phyloP scores from a whole-genome alignment of 2,888 invertebrate species.

The Drosophila siamana region DNA sequence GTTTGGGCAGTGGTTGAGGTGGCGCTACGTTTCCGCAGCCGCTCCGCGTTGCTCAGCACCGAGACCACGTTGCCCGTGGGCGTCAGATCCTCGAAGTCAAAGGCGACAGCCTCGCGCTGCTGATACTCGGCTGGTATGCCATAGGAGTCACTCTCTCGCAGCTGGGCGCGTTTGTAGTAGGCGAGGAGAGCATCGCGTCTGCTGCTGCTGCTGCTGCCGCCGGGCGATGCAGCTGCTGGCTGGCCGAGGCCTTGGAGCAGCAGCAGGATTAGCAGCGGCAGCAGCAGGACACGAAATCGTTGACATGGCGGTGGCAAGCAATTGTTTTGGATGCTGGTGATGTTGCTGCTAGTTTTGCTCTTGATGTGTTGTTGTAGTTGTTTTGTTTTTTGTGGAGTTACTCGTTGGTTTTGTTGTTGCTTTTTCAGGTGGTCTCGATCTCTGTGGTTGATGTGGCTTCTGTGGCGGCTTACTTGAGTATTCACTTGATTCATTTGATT shows the following conservation, averaged over 20 bases:
- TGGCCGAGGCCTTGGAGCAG: slow-evolving; percentile 45
- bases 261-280: slow-evolving; percentile 49
- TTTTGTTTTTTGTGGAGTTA: neutral
- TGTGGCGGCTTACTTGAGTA: slow-evolving; percentile 52
- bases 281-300: slow-evolving; percentile 14
- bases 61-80: slow-evolving; percentile 72
- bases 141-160: slow-evolving; percentile 54
- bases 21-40: slow-evolving; percentile 70
- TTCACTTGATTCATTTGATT: slow-evolving; percentile 61
- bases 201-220: slow-evolving; percentile 39
- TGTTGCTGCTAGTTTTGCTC: slow-evolving; percentile 69
- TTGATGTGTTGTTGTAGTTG: slow-evolving; percentile 47
- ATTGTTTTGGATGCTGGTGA: slow-evolving; percentile 36
- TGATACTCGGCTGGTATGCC: slow-evolving; percentile 45
- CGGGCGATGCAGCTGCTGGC: slow-evolving; percentile 37
- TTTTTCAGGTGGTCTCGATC: slow-evolving; percentile 73
- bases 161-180: slow-evolving; percentile 76
- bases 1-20: slow-evolving; percentile 40
- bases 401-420: slow-evolving; percentile 60
- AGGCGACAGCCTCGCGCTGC: slow-evolving; percentile 51
- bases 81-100: slow-evolving; percentile 73
- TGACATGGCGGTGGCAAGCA: slow-evolving; percentile 41
- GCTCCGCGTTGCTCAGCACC: slow-evolving; percentile 55
- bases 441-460: slow-evolving; percentile 62
- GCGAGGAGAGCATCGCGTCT: slow-evolving; percentile 73